Evolutionary conservation across 2,113 vertebrate species (phyloP), one percentile per base, ranked within the genome.

Genomic region (human (Homo sapiens)): DNA sequence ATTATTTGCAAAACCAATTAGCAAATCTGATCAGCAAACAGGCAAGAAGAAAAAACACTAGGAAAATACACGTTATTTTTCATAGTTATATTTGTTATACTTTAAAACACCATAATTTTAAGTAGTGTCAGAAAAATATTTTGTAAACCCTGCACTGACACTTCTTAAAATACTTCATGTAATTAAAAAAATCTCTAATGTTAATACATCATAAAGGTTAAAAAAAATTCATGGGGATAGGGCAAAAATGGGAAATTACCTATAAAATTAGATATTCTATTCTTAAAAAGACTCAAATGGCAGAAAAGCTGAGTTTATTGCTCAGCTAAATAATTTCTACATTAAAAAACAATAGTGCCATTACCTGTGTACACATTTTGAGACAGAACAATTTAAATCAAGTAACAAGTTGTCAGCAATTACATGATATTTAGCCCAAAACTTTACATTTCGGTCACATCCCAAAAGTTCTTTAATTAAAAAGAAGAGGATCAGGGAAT

Each of bases 1-100:
- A 94, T 55, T 80, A 93, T 92, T 95, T 94, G 61, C 17, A 95
- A 91, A 95, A 70, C 32, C 59, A 94, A 84, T 75, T 45, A 64
- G 70, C 25, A 89, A 95, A 85, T 88, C 40, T 93, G 32, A 68
- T 57, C 64, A 89, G 40, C 12, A 93, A 57, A 16, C 35, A 85
- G 80, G 30, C n/a, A 78, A 90, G 23, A 94, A 52, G 27, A 92
- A 81, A 14, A 64, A 64, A 32, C 61, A 64, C 30, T 0, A 84
- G 38, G 75, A 83, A 93, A 12, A 61, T 80, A 90, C 5, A 50
- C 17, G 8, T n/a, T 52, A 90, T 80, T 89, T 85, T 93, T 89
- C 57, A 90, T 68, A 86, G 35, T n/a, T 48, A 23, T 11, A 78
- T 23, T 82, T 76, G 38, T 30, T 10, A 68, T 23, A 57, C 35